These are phyloP conservation scores for Bombus picipes DNA, from an alignment of 1,140 invertebrate genomes.

Conservation along the genomic window DNA sequence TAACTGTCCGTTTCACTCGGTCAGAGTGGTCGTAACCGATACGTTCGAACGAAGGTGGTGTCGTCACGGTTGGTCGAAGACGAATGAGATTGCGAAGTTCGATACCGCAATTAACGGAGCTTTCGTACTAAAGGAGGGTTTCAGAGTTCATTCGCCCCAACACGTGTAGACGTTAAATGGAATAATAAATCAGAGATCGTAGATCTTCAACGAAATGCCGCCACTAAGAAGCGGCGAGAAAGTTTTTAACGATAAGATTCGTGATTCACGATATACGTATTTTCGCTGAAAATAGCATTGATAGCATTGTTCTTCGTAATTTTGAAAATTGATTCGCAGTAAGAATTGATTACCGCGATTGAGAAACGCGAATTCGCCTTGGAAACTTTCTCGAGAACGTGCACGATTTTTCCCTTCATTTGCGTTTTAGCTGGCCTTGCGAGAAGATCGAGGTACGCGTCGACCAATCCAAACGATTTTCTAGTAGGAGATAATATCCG, in stretches of 20 bases:
- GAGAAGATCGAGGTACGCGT: conserved; percentile 16
- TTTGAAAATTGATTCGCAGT: neutral
- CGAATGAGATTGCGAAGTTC: conserved; percentile 65
- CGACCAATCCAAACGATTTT: conserved; percentile 31
- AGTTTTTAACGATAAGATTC: conserved; percentile 1
- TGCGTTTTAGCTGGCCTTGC: neutral
- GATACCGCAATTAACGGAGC: conserved; percentile 67
- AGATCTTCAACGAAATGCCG: neutral
- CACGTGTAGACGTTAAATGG: conserved; percentile 56
- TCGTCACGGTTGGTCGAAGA: conserved; percentile 64
- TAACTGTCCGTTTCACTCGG: conserved; percentile 66
- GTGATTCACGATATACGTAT: neutral
- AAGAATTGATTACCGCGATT: neutral
- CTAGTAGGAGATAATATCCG: conserved; percentile 58
- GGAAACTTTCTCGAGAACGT: neutral
- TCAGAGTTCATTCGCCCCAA: conserved; percentile 29
- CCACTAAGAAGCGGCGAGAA: neutral
- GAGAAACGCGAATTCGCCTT: neutral
- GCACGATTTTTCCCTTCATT: neutral
- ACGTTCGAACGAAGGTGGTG: conserved; percentile 59
- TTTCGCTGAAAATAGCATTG: neutral
- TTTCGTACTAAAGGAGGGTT: conserved; percentile 27
- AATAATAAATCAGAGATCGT: conserved; percentile 37
- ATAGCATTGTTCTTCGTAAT: neutral
- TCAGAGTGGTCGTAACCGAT: conserved; percentile 55